Evolutionary conservation across 2,113 vertebrate species (phyloP), one percentile per base, ranked within the genome.

Genomic region (Cyanistes caeruleus): DNA sequence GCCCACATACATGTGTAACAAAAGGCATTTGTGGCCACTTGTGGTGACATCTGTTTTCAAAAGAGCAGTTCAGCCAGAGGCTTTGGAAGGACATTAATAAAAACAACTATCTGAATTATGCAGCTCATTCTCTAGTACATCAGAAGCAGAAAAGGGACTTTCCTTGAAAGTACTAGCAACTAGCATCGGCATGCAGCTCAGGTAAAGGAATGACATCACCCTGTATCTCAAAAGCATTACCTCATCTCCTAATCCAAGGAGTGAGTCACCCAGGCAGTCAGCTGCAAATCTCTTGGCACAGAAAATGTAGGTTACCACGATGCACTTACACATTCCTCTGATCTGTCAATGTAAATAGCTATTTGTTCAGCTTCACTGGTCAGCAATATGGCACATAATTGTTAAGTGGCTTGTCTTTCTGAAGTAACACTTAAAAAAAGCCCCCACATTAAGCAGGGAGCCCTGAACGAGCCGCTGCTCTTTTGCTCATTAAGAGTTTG

Each of bases 151-250:
- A 97, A 97, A 97, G 96, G 97, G 83, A 95, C 97, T 95, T 98
- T 98, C 97, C 97, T 97, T 95, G 97, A 97, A 93, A 98, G 97
- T 92, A 80, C 59, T 55, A 89, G 96, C 89, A 87, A 96, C 48
- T 12, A 65, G 94, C 81, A 91, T 95, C 87, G 89, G 97, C 89
- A 97, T 93, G 95, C 96, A 80, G 95, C 90, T 97, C 98, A 98
- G 98, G 97, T 98, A 97, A 90, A 97, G 97, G 96, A 98, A 98
- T 99, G 99, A 99, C 99, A 99, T 99, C 99, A 99, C 84, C 98
- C 95, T 96, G 96, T 98, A 96, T 96, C 97, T 97, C 97, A 95
- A 98, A 91, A 98, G 98, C 99, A 99, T 99, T 99, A 99, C 98
- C 99, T 99, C 99, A 99, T 90, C 97, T 97, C 77, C 98, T 98